Base-by-base conservation (phyloP, 2,113 vertebrate genomes). In the Aleadryas rufinucha region DNA sequence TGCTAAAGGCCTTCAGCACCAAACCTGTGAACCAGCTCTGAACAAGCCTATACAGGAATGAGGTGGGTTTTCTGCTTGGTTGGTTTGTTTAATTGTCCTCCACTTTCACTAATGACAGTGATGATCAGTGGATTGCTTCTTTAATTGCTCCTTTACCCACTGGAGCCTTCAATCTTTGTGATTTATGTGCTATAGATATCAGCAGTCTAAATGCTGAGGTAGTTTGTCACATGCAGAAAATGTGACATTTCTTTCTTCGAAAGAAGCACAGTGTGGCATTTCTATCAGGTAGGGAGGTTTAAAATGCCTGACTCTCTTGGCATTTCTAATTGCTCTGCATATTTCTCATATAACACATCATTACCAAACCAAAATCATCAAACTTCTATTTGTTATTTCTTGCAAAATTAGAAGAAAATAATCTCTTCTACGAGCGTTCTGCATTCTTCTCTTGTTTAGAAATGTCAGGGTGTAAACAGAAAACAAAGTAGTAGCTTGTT, bases 401-500 rank as follows among this genome's bases (percentile, higher is more conserved):
- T 68, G 60, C 60, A 72, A 78, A 76, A 65, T 60, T 53, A 64
- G 39, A 59, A 88, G 44, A 78, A 92, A 83, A 65, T 9, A 22
- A 39, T 87, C 9, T 69, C 33, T 87, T 93, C 54, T 83, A 26
- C 54, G 75, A 87, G 88, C 63, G 6, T 44, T 95, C 69, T 68
- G 81, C 92, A 93, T 97, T 96, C 89, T 95, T 41, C 18, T 81
- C 81, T 87, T 86, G 82, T 93, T 93, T 95, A 96, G 96, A 98
- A 97, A 97, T 97, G 97, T 93, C 97, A 96, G 65, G 39, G 78
- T 61, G 61, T 78, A 95, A 95, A 86, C 53, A 49, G 87, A 97
- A 97, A 97, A 98, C 98, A 97, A 97, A 98, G 97, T 97, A 96
- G 68, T 44, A 85, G 95, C 93, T 96, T 98, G 97, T 98, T 96